Percentiles rank a stretch among this genome's conserved stretches.
phyloP scores from a whole-genome alignment of 2,113 vertebrate species.

The Helogale parvula region DNA sequence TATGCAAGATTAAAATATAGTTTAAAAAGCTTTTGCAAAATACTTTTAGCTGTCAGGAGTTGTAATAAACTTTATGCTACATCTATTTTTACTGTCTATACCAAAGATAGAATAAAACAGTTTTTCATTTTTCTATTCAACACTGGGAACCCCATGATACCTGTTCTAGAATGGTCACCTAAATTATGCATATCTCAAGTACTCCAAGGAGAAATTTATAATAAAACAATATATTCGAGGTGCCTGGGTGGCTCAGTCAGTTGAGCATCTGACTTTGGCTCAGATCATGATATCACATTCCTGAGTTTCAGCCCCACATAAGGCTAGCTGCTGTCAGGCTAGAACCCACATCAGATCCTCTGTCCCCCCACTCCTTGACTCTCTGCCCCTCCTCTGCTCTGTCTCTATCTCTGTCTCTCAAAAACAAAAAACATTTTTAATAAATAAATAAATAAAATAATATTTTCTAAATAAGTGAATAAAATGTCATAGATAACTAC shows the following conservation, averaged over 20 bases:
- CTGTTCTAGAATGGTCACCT: not conserved
- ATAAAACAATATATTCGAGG: not conserved
- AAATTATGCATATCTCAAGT: not conserved
- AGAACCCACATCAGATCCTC: too few relatives aligned
- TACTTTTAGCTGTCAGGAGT: not conserved
- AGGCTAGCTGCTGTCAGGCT: too few relatives aligned
- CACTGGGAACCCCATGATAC: not conserved
- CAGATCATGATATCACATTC: too few relatives aligned
- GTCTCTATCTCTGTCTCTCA: too few relatives aligned
- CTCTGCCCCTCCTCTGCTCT: too few relatives aligned
- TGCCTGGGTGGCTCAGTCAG: too few relatives aligned
- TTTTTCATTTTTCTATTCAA: constrained; percentile 1
- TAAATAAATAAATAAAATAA: not conserved
- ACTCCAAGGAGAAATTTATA: not conserved
- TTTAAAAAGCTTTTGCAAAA: not conserved
- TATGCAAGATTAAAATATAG: not conserved
- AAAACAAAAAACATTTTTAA: too few relatives aligned
- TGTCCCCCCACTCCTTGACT: too few relatives aligned
- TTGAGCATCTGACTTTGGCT: too few relatives aligned
- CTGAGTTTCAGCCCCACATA: too few relatives aligned
- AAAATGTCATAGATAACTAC: not conserved
- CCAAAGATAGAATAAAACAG: constrained; percentile 1
- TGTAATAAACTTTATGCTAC: not conserved
- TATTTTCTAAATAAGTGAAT: not conserved
- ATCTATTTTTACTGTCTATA: not conserved